Base-by-base conservation (phyloP, 1,140 invertebrate genomes). In the Carposina sasakii region DNA sequence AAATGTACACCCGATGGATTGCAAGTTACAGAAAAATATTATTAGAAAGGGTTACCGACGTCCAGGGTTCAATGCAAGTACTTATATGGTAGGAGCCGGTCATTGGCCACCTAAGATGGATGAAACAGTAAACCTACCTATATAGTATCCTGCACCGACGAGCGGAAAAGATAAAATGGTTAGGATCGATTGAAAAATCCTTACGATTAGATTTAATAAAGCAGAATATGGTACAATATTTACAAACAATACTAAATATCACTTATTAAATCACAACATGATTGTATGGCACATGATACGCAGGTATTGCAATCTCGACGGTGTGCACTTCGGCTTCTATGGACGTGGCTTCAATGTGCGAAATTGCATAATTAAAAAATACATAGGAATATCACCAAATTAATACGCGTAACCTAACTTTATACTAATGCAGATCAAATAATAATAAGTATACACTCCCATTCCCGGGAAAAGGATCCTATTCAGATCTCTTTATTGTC, bases 231-330 rank as follows among this genome's bases (percentile, higher is more conserved):
- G 76, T 84, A 84, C 76, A 84, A n/a, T 84, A 84, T 84, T 84
- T 84, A 84, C 81, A 84, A 84, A 82, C 73, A 73, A 78, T 69
- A 81, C 67, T 82, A 81, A 84, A 84, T 84, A 84, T 82, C 76
- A 84, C 76, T 82, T 78, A 81, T 73, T 70, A 79, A 71, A 82
- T 84, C 76, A 84, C 78, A 84, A 82, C 76, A 73, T 81, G 70
- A 75, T 76, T 72, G 70, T 84, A 84, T 84, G 81, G 81, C 81
- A 84, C 81, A 72, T 63, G 71, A 69, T 59, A 74, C 61, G 66
- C 81, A 81, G 75, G 77, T 81, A 68, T 63, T 64, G 70, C 70
- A 67, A 62, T 46, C 40, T 52, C 41, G 43, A 52, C 57, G 23
- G 62, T 57, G 61, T 50, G 23, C 21, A 52, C 36, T 44, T 46